Conservation (phyloP, 2,888 invertebrate species). For the Eilema depressum region DNA sequence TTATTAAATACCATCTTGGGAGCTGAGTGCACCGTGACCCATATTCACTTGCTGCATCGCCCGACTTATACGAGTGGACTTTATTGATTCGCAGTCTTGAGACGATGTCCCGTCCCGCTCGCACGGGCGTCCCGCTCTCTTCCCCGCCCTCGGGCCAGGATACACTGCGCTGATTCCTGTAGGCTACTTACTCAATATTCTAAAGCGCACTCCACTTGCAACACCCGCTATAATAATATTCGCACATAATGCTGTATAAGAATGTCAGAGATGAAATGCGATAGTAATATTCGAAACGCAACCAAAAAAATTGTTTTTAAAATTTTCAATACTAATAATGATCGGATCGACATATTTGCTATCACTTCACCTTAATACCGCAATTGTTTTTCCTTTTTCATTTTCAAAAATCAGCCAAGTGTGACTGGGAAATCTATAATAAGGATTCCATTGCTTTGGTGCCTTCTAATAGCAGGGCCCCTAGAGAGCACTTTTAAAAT, state of each 20-base stretch:
- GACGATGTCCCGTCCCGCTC: slow-evolving; percentile 78
- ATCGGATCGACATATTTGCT: background rate
- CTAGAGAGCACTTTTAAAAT: too few relatives aligned
- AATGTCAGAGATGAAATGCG: background rate
- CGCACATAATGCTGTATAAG: background rate
- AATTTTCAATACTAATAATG: background rate
- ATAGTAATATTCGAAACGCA: background rate
- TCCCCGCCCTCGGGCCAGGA: slow-evolving; percentile 42
- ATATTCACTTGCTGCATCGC: slow-evolving; percentile 81
- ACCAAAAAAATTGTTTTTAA: background rate
- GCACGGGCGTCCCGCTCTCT: slow-evolving; percentile 51
- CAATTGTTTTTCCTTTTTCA: too few relatives aligned
- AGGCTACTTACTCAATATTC: slow-evolving; percentile 85
- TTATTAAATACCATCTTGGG: slow-evolving; percentile 81
- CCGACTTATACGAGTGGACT: slow-evolving; percentile 85
- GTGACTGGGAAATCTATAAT: too few relatives aligned
- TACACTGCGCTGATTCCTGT: slow-evolving; percentile 59
- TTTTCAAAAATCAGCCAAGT: too few relatives aligned
- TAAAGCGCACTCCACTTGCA: slow-evolving; percentile 75
- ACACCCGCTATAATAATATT: slow-evolving; percentile 52
- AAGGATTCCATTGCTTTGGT: too few relatives aligned
- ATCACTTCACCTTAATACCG: too few relatives aligned
- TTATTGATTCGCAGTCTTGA: slow-evolving; percentile 88
- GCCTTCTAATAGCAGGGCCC: too few relatives aligned
- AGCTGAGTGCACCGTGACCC: slow-evolving; percentile 84